phyloP scores from a whole-genome alignment of 2,888 invertebrate species.

The Malachius bipustulatus region DNA sequence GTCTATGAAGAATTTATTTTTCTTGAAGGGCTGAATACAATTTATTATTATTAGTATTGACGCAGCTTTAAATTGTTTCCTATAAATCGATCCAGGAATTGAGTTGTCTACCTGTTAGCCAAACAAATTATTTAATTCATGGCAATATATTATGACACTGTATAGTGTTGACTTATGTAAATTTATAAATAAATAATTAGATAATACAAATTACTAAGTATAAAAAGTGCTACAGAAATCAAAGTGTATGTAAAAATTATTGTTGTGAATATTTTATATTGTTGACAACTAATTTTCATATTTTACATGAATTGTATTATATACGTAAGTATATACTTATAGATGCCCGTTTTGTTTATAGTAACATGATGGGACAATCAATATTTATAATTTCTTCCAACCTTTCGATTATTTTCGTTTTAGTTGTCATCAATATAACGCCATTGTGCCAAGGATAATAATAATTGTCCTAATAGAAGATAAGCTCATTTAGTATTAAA shows the following conservation, averaged over 20 bases:
- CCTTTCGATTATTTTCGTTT: no score
- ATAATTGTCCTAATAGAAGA: neutral
- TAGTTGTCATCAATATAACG: conserved; percentile 16
- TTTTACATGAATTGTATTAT: conserved; percentile 4
- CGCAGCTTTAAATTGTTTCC: no score
- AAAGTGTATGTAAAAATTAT: neutral
- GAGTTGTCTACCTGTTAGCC: conserved; percentile 13
- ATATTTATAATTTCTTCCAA: neutral
- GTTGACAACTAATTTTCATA: conserved; percentile 14
- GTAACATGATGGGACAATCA: neutral
- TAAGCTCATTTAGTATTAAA: no score
- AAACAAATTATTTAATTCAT: conserved; percentile 14
- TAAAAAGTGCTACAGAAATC: neutral
- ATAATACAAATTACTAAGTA: conserved; percentile 8
- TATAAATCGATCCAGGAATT: conserved; percentile 13
- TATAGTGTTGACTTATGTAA: conserved; percentile 11
- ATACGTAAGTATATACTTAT: conserved; percentile 6
- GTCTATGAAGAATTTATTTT: no score
- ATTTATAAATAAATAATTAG: conserved; percentile 15
- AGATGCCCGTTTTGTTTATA: neutral
- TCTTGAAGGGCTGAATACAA: no score
- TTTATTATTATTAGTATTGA: no score
- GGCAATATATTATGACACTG: conserved; percentile 17
- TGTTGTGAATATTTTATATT: conserved; percentile 11
- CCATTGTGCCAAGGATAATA: conserved; percentile 4